Percentiles rank a stretch among this genome's conserved stretches.
phyloP scores from a whole-genome alignment of 2,113 vertebrate genomes.

The Crypturellus undulatus region DNA sequence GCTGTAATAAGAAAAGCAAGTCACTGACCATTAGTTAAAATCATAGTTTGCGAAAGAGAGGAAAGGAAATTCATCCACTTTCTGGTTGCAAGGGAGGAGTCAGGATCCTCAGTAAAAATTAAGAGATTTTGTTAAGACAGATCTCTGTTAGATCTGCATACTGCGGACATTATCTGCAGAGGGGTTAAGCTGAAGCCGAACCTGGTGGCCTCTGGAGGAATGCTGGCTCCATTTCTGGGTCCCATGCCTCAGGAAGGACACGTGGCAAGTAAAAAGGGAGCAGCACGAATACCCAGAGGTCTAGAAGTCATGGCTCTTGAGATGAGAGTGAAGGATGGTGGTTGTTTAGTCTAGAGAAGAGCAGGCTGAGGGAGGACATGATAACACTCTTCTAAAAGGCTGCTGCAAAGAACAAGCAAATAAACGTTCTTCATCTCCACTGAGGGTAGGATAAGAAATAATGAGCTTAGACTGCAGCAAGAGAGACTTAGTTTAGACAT shows the following conservation, averaged over 20 bases:
- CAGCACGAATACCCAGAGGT: rapidly evolving
- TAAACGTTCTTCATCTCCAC: neutral
- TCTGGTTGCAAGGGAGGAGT: neutral
- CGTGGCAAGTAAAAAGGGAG: rapidly evolving
- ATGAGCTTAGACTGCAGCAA: neutral
- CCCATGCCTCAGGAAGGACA: neutral
- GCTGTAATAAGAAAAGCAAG: neutral
- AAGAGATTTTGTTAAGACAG: neutral
- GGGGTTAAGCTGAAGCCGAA: neutral
- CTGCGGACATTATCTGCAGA: rapidly evolving
- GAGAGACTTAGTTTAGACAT: neutral
- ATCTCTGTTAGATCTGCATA: neutral
- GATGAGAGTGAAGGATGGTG: neutral
- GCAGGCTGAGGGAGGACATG: neutral
- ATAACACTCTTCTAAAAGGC: neutral
- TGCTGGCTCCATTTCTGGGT: rapidly evolving
- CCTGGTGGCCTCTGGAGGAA: neutral
- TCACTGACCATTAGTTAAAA: neutral
- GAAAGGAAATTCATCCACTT: neutral
- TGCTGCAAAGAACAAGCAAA: neutral
- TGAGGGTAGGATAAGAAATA: neutral
- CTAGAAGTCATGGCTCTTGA: neutral
- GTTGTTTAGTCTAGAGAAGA: neutral
- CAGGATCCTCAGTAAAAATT: neutral
- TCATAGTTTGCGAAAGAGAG: neutral